Evolutionary conservation across 2,113 vertebrate genomes (phyloP), one percentile per base, ranked within the genome.

Genomic region (Misgurnus mizolepis): DNA sequence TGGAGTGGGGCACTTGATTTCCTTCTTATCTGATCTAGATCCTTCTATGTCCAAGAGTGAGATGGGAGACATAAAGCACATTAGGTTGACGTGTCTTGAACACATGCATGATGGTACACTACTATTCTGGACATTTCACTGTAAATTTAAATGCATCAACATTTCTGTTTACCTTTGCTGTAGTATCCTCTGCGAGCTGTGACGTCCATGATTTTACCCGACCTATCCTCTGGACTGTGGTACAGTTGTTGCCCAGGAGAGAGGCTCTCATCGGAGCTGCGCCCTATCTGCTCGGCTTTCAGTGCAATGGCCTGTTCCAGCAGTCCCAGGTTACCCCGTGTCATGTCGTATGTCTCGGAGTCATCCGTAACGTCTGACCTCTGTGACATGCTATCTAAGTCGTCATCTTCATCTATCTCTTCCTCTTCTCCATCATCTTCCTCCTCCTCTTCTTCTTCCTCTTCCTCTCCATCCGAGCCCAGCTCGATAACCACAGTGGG

Each of bases 271-370:
- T 95, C 96, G 27, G 94, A 91, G 14, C 93, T 90, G 0, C 92
- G 91, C 18, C 92, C 93, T 53, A 95, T 96, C 90, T 98, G 96
- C 89, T 96, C 95, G 0, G 98, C 98, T 88, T 99, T 98, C 85
- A 99, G 91, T 0, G 98, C 98, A 0, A 99, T 99, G 88, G 98
- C 98, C 89, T 99, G 96, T 88, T 99, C 98, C 88, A 99, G 90
- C 67, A 99, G 93, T 6, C 96, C 96, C 87, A 99, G 91, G 89
- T 99, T 99, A 4, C 98, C 98, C 43, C 96, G 93, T 0, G 96
- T 96, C 96, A 98, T 95, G 84, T 99, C 98, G 0, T 98, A 97
- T 87, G 96, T 96, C 88, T 98, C 98, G 0, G 95, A 97, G 90
- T 96, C 98, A 0, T 98, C 96, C 0, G 96, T 98, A 85, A 95